Percentiles rank a stretch among this genome's conserved stretches.
These are phyloP conservation scores for Lathronympha strigana DNA, from an alignment of 2,888 invertebrate genomes.

Conservation along the genomic window DNA sequence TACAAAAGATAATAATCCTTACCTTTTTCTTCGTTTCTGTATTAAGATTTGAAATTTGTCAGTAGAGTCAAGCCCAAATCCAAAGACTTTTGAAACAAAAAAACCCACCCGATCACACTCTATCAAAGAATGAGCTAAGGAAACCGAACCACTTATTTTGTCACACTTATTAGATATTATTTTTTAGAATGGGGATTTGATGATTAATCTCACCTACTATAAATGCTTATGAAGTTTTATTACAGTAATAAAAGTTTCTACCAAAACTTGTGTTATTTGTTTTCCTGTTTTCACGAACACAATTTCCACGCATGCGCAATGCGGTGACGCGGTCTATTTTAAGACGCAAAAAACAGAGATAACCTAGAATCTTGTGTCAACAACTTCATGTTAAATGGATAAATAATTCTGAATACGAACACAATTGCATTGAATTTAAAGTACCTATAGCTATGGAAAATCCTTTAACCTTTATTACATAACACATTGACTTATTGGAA, in stretches of 20 bases:
- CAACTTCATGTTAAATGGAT: neutral
- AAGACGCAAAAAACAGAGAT: slow-evolving; percentile 13
- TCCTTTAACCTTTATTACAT: neutral
- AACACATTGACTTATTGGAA: neutral
- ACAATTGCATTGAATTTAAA: too few relatives aligned
- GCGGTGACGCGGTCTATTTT: slow-evolving; percentile 1
- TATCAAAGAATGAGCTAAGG: neutral
- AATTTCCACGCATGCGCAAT: slow-evolving; percentile 9
- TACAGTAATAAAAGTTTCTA: neutral
- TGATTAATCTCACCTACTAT: neutral
- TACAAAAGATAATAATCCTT: too few relatives aligned
- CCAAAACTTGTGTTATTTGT: neutral
- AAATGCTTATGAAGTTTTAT: neutral
- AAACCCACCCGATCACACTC: neutral
- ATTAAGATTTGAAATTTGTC: too few relatives aligned
- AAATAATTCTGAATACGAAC: too few relatives aligned
- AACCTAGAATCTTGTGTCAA: neutral
- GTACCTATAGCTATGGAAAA: neutral
- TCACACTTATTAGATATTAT: neutral
- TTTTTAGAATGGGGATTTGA: neutral
- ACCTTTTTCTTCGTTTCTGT: too few relatives aligned
- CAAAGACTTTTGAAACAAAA: neutral
- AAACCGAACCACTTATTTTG: slow-evolving; percentile 3
- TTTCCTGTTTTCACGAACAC: neutral
- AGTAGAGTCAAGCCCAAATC: too few relatives aligned